These are phyloP conservation scores for Atopsyche davidsoni DNA, from an alignment of 1,140 invertebrate species.

Conservation along the genomic window DNA sequence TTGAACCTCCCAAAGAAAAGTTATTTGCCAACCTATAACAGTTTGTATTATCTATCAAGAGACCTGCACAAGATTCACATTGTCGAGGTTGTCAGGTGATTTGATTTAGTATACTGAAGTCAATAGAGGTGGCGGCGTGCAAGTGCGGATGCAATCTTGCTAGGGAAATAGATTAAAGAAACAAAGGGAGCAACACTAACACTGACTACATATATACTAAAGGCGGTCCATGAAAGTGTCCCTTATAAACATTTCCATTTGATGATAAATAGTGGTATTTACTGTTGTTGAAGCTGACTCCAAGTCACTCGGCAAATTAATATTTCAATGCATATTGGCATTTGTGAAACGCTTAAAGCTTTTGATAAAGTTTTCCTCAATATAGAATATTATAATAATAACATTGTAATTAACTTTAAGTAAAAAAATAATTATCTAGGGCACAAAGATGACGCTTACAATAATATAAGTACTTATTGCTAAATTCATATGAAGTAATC, in stretches of 20 bases:
- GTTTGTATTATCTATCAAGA: too few relatives aligned
- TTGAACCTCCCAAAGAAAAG: too few relatives aligned
- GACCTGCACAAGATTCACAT: too few relatives aligned
- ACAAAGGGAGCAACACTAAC: conserved; percentile 28
- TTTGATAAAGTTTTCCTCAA: conserved; percentile 20
- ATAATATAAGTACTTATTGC: conserved; percentile 27
- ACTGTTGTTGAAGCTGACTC: too few relatives aligned
- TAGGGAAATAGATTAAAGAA: too few relatives aligned
- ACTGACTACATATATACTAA: conserved; percentile 16
- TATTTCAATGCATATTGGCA: conserved; percentile 20
- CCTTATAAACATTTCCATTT: conserved; percentile 28
- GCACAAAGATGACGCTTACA: conserved; percentile 32
- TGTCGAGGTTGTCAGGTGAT: not conserved
- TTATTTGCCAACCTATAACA: too few relatives aligned
- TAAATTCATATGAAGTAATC: too few relatives aligned
- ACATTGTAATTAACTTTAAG: conserved; percentile 15
- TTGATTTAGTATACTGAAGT: conserved; percentile 7
- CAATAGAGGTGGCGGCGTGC: too few relatives aligned
- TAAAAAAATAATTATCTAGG: conserved; percentile 27
- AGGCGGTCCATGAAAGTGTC: conserved; percentile 27
- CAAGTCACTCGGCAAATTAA: too few relatives aligned
- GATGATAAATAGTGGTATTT: too few relatives aligned
- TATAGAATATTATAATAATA: conserved; percentile 13
- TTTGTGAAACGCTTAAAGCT: conserved; percentile 27
- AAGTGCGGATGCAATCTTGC: too few relatives aligned